Percentiles rank a stretch among this genome's conserved stretches.
Conservation (phyloP, 2,113 vertebrate species). For the Tenrec ecaudatus region DNA sequence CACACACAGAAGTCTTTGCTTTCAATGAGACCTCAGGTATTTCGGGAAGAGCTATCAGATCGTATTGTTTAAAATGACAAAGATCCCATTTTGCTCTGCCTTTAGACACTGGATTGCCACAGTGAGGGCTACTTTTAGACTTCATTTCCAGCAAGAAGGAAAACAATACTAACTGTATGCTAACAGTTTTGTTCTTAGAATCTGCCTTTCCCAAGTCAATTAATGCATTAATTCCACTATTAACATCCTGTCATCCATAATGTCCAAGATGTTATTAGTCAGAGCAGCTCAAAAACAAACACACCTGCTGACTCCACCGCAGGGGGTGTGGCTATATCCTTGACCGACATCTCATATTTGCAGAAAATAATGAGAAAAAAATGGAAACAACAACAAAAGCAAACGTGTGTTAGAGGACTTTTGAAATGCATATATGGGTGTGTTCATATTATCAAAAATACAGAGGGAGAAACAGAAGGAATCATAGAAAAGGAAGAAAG, state of each 20-base stretch:
- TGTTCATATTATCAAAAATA: no score
- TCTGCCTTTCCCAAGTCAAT: not conserved
- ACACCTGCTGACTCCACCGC: not conserved
- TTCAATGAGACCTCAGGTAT: not conserved
- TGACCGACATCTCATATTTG: constrained; percentile 55
- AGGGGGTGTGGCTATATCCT: not conserved
- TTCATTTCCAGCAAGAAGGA: not conserved
- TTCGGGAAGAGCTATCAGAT: constrained; percentile 45
- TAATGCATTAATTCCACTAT: not conserved
- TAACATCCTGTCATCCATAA: constrained; percentile 51
- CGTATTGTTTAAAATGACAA: not conserved
- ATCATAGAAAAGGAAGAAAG: not conserved
- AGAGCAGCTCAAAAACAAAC: constrained; percentile 41
- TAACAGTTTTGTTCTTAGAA: constrained; percentile 33
- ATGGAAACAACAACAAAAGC: not conserved
- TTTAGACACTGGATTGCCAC: constrained; percentile 12
- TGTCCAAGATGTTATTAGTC: constrained; percentile 46
- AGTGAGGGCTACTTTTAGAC: constrained; percentile 31
- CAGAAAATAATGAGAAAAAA: constrained; percentile 24
- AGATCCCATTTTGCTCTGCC: not conserved
- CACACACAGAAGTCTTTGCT: not conserved
- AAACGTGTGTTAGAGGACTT: not conserved
- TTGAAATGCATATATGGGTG: constrained; percentile 32
- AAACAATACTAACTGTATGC: not conserved
- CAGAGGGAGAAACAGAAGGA: constrained; percentile 3